Conservation (phyloP, 2,113 vertebrate species). For the Chloroceryle aenea region DNA sequence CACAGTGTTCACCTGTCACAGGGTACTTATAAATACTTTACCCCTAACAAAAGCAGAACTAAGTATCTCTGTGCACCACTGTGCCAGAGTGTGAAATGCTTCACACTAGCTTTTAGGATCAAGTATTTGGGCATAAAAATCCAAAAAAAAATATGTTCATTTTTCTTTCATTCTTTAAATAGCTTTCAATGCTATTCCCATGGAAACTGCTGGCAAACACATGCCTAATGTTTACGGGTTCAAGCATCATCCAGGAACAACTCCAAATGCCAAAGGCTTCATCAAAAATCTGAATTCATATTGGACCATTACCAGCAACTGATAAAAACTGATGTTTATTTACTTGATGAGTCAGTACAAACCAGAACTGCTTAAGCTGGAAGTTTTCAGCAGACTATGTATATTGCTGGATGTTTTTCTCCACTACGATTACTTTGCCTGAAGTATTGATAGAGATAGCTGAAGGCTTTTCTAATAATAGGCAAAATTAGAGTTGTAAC, state of each 20-base stretch:
- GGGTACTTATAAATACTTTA: not conserved
- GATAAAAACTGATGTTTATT: not conserved
- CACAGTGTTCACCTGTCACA: not conserved
- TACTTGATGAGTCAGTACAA: not conserved
- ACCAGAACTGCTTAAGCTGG: not conserved
- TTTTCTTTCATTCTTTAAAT: not conserved
- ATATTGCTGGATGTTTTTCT: not conserved
- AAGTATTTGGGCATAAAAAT: not conserved
- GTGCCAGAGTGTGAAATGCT: not conserved
- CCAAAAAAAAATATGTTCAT: not conserved
- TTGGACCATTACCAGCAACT: not conserved
- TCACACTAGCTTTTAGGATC: not conserved
- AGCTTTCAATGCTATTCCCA: constrained; percentile 22
- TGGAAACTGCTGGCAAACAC: constrained; percentile 13
- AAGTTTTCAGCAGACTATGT: not conserved
- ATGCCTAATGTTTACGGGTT: not conserved
- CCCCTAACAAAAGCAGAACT: not conserved
- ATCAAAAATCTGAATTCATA: not conserved
- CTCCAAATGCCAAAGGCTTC: not conserved
- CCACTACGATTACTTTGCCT: not conserved
- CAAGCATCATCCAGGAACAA: not conserved
- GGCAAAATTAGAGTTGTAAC: not conserved
- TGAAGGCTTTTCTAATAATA: not conserved
- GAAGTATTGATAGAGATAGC: not conserved
- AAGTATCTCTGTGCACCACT: not conserved